phyloP scores from a whole-genome alignment of 2,113 vertebrate genomes.

The Phyllostomus discolor region DNA sequence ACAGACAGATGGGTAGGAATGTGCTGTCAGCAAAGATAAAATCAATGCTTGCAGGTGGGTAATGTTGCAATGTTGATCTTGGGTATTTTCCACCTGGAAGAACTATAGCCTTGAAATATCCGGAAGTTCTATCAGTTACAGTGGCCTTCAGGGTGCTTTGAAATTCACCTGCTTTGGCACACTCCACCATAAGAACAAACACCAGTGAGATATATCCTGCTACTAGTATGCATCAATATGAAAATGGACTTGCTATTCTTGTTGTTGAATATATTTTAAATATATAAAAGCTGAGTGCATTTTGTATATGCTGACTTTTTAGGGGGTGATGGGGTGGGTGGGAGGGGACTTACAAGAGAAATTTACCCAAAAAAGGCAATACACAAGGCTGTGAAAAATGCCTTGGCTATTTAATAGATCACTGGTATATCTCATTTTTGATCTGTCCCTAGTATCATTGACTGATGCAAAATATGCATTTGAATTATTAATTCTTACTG shows the following conservation, averaged over 20 bases:
- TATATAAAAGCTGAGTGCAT: not conserved
- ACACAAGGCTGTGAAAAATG: not conserved
- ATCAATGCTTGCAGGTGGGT: not conserved
- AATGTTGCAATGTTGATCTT: not conserved
- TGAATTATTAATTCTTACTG: not conserved
- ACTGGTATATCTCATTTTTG: not conserved
- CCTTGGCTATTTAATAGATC: not conserved
- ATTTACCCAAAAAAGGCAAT: not conserved
- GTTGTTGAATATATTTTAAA: not conserved
- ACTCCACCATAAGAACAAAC: not conserved
- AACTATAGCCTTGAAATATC: not conserved
- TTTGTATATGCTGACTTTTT: not conserved
- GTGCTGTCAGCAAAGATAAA: not conserved
- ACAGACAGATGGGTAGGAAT: not conserved
- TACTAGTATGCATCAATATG: not conserved
- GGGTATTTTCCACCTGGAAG: not conserved
- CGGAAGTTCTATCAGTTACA: not conserved
- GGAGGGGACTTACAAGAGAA: not conserved
- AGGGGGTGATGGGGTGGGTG: not conserved
- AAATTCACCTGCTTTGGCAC: not conserved
- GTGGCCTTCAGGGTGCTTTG: not conserved
- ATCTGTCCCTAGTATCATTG: not conserved
- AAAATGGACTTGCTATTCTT: not conserved
- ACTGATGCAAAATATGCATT: not conserved
- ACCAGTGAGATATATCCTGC: not conserved